phyloP scores from a whole-genome alignment of 2,888 invertebrate species.

The Drosophila neotestacea region DNA sequence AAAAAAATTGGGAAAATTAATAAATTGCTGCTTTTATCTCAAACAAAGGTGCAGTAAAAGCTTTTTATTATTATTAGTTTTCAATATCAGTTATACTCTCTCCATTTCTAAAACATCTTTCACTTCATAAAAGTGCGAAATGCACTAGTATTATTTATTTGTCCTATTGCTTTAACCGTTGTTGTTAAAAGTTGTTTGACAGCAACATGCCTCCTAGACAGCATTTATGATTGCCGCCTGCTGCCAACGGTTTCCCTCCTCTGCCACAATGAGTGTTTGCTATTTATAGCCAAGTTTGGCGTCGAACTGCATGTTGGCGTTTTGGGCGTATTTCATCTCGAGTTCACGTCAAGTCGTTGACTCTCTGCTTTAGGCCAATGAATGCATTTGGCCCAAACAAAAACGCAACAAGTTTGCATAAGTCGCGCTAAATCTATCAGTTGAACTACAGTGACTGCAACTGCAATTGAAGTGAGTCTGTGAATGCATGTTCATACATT shows the following conservation, averaged over 20 bases:
- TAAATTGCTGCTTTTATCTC: no score
- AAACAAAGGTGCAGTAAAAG: no score
- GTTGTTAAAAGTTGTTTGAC: constrained; percentile 49
- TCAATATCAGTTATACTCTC: not conserved
- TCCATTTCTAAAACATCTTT: constrained; percentile 39
- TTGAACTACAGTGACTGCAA: not conserved
- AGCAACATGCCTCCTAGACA: constrained; percentile 21
- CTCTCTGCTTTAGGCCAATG: constrained; percentile 51
- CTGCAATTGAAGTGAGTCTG: not conserved
- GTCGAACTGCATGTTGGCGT: constrained; percentile 40
- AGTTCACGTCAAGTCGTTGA: constrained; percentile 75
- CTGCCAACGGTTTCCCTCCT: constrained; percentile 18
- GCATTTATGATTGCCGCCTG: constrained; percentile 35
- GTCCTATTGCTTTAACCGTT: constrained; percentile 28
- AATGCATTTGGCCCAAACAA: constrained; percentile 35
- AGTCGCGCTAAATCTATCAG: constrained; percentile 14
- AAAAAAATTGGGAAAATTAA: no score
- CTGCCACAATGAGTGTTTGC: constrained; percentile 26
- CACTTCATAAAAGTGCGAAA: constrained; percentile 24
- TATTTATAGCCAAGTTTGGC: constrained; percentile 65
- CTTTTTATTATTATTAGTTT: not conserved
- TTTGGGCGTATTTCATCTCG: constrained; percentile 60
- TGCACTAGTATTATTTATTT: constrained; percentile 10
- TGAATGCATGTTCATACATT: not conserved
- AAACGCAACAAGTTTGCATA: constrained; percentile 31